These are phyloP conservation scores for Passer domesticus DNA, from an alignment of 2,113 vertebrate species.

Conservation along the genomic window DNA sequence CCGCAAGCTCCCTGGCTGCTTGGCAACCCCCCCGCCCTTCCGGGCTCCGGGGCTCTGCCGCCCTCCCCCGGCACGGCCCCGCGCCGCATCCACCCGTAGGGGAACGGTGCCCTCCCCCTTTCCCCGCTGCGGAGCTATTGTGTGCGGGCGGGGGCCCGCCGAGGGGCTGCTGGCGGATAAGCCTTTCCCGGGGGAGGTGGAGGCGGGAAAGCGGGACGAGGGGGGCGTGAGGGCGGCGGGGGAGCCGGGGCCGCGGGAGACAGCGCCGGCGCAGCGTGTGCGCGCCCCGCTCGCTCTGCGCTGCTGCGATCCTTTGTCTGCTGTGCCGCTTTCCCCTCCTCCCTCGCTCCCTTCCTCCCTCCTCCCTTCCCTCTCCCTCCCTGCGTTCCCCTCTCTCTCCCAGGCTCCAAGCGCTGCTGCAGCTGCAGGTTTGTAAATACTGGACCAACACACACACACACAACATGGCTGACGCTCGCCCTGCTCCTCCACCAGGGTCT, in stretches of 20 bases:
- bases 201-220: not conserved
- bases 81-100: not conserved
- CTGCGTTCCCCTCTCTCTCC: not conserved
- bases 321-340: not conserved
- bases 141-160: not conserved
- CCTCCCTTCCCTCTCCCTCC: conserved; percentile 17
- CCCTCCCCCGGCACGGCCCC: not conserved
- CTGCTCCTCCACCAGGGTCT: conserved; percentile 39
- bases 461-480: conserved; percentile 84
- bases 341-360: not conserved
- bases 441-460: conserved; percentile 18
- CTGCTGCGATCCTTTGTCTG: conserved; percentile 61
- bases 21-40: not conserved
- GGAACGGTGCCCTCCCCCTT: not conserved
- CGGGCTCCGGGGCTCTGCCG: not conserved
- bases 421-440: conserved; percentile 72
- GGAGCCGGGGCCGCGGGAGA: not conserved
- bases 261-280: not conserved
- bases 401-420: conserved; percentile 55
- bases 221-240: not conserved
- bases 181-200: not conserved
- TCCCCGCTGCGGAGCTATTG: not conserved
- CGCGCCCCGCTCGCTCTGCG: not conserved
- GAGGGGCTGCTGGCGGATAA: not conserved
- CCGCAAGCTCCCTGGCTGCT: not conserved